phyloP scores from a whole-genome alignment of 1,140 invertebrate genomes.

The Nasonia vitripennis region DNA sequence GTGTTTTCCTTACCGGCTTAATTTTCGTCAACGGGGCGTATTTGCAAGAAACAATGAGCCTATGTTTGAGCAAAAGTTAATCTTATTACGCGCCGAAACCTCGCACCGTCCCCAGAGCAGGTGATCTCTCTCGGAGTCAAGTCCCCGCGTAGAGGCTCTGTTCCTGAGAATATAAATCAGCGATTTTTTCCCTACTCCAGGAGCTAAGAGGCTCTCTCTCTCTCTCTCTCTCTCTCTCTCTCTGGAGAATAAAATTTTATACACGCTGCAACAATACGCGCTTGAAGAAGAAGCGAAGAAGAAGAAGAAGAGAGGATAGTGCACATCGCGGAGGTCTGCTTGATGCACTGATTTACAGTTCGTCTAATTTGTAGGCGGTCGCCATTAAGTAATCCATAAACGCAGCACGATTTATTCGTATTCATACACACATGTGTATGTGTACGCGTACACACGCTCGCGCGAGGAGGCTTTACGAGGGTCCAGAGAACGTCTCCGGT shows the following conservation, averaged over 20 bases:
- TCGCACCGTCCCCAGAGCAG: no score
- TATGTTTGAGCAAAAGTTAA: no score
- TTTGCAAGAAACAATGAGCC: no score
- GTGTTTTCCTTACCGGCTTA: no score
- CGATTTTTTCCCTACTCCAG: not conserved
- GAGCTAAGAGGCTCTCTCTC: not conserved
- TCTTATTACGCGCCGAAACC: no score
- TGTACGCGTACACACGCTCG: constrained; percentile 53
- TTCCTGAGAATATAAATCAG: constrained; percentile 36
- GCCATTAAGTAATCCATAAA: constrained; percentile 76
- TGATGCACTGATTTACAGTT: constrained; percentile 74
- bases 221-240: not conserved
- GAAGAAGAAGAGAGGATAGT: constrained; percentile 55
- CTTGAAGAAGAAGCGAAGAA: not conserved
- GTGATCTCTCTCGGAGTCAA: no score
- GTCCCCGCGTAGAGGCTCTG: no score
- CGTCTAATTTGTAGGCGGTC: constrained; percentile 75
- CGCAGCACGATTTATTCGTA: constrained; percentile 72
- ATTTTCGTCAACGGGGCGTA: no score
- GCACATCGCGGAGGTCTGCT: constrained; percentile 68
- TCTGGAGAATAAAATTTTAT: constrained; percentile 43
- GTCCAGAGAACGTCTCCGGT: constrained; percentile 41
- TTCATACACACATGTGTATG: constrained; percentile 67
- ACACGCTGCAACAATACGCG: constrained; percentile 46
- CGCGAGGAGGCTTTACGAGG: constrained; percentile 66